These are phyloP conservation scores for Larimichthys crocea DNA, from an alignment of 2,113 vertebrate species.

Conservation along the genomic window DNA sequence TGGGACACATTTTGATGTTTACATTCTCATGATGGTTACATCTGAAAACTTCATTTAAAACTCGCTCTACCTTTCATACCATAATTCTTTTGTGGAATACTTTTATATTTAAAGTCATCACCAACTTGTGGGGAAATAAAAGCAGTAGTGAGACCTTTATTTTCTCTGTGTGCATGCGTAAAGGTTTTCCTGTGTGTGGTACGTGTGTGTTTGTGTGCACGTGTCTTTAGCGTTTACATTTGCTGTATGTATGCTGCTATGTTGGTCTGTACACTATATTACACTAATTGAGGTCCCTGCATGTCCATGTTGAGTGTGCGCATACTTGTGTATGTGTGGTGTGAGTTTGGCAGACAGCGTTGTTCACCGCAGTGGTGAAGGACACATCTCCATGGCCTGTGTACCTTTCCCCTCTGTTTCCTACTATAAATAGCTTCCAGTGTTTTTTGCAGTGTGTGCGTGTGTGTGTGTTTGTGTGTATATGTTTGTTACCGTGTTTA, in stretches of 20 bases:
- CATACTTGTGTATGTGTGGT: not conserved
- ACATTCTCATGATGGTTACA: too few relatives aligned
- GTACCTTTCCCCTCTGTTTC: slow-evolving; percentile 22
- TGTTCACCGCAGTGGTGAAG: slow-evolving; percentile 54
- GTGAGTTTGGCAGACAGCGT: slow-evolving; percentile 26
- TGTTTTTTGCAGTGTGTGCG: slow-evolving; percentile 33
- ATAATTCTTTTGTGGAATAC: not conserved
- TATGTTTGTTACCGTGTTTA: slow-evolving; percentile 18
- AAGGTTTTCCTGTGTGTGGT: not conserved
- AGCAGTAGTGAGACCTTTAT: not conserved
- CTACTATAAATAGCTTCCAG: slow-evolving; percentile 50
- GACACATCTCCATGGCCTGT: slow-evolving; percentile 51
- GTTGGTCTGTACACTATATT: not conserved
- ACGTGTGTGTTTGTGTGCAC: not conserved
- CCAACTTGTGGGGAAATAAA: not conserved
- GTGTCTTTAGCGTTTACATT: not conserved
- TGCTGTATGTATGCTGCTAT: not conserved
- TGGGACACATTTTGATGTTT: too few relatives aligned
- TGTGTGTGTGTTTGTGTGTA: not conserved
- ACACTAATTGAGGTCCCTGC: not conserved
- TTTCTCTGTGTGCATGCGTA: not conserved
- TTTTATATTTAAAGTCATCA: not conserved
- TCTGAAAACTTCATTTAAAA: too few relatives aligned
- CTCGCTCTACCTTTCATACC: too few relatives aligned
- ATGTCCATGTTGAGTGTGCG: not conserved